Evolutionary conservation across 2,888 invertebrate species (phyloP).

Genomic region (Platycheirus rosarum): DNA sequence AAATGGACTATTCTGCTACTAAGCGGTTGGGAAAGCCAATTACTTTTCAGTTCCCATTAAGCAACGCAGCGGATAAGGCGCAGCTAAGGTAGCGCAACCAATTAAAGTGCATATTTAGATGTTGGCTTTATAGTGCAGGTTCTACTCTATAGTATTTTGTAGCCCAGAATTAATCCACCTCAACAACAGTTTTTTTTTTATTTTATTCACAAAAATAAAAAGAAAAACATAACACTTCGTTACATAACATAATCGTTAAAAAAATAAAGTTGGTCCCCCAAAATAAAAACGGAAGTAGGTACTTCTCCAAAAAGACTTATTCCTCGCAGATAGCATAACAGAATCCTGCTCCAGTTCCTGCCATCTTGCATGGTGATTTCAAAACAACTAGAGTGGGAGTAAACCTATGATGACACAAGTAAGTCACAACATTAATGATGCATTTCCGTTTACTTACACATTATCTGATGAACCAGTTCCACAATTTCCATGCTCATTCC

Average conservation of each 20-base stretch:
- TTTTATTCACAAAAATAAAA: no score
- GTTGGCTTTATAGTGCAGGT: no score
- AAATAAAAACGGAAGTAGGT: background rate
- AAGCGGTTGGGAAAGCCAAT: no score
- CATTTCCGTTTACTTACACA: conserved; percentile 77
- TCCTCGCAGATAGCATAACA: conserved; percentile 80
- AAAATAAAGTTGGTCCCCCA: conserved; percentile 19
- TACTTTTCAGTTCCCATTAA: no score
- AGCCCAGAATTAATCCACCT: no score
- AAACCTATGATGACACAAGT: conserved; percentile 76
- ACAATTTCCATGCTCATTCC: conserved; percentile 95
- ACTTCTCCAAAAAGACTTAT: background rate
- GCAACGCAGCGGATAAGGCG: no score
- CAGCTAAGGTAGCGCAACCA: no score
- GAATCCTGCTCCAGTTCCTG: conserved; percentile 81
- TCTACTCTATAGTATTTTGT: no score
- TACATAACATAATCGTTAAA: conserved; percentile 34
- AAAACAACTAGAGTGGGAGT: conserved; percentile 78
- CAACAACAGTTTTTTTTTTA: no score
- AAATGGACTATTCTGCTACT: no score
- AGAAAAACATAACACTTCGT: no score
- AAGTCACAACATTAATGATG: background rate
- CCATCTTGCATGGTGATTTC: conserved; percentile 77
- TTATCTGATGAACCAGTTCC: conserved; percentile 85
- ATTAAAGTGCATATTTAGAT: no score